These are phyloP conservation scores for Belgica antarctica DNA, from an alignment of 2,888 invertebrate genomes.

Conservation along the genomic window DNA sequence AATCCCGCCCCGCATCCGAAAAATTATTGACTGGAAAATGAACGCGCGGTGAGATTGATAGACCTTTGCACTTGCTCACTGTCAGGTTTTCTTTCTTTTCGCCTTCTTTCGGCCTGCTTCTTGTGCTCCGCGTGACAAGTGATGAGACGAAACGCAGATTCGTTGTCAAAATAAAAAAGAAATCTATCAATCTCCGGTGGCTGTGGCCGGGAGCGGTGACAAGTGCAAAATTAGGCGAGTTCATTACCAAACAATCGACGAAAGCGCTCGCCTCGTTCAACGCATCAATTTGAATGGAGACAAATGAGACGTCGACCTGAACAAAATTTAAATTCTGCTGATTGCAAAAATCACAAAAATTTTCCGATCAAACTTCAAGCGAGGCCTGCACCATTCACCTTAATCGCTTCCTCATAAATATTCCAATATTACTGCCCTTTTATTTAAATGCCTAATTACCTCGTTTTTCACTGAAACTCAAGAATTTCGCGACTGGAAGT, in stretches of 20 bases:
- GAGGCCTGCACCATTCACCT: no score
- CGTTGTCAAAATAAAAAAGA: conserved; percentile 25
- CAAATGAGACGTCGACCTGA: neutral
- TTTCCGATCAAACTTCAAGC: neutral
- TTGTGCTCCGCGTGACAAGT: neutral
- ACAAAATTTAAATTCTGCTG: neutral
- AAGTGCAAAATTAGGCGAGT: neutral
- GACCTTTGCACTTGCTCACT: neutral
- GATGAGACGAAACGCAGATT: conserved; percentile 17
- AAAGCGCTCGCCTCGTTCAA: neutral
- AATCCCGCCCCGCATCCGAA: neutral
- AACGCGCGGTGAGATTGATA: neutral
- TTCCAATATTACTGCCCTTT: neutral
- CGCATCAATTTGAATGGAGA: conserved; percentile 23
- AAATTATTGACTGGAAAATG: conserved; percentile 26
- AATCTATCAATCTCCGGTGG: conserved; percentile 16
- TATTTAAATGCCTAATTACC: conserved; percentile 13
- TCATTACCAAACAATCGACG: conserved; percentile 27
- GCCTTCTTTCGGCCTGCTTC: neutral
- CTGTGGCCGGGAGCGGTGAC: neutral
- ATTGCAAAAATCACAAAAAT: neutral
- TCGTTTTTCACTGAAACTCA: neutral
- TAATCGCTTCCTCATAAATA: conserved; percentile 4
- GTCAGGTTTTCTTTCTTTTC: neutral
- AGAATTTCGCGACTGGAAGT: neutral